A percentile compares a stretch with the other conserved stretches of the same genome.
Conservation (phyloP, 2,888 invertebrate genomes). For the Coleophora deauratella region DNA sequence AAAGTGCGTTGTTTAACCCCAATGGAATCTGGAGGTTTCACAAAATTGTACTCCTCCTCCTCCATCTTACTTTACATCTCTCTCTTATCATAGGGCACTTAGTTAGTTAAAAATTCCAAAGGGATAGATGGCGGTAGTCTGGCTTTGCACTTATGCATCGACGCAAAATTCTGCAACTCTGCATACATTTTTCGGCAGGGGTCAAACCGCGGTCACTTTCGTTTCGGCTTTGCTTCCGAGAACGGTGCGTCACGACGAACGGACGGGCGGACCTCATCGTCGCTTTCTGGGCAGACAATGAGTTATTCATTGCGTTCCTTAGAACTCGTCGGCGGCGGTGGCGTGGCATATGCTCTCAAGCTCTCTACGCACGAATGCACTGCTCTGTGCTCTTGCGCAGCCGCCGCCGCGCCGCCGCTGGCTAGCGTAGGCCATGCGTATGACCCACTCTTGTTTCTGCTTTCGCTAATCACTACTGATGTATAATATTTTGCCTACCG, state of each 20-base stretch:
- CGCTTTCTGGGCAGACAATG: conserved; percentile 39
- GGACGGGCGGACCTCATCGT: conserved; percentile 26
- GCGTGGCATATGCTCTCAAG: conserved; percentile 52
- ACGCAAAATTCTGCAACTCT: neutral
- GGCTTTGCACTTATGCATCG: too few relatives aligned
- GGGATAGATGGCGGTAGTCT: too few relatives aligned
- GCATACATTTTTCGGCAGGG: too few relatives aligned
- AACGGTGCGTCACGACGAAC: conserved; percentile 69
- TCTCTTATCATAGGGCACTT: too few relatives aligned
- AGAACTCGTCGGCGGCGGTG: conserved; percentile 36
- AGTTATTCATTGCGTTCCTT: conserved; percentile 71
- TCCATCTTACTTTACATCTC: too few relatives aligned
- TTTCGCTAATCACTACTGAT: conserved; percentile 4
- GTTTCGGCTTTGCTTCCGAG: conserved; percentile 29
- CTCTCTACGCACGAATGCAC: conserved; percentile 67
- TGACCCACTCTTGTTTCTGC: conserved; percentile 49
- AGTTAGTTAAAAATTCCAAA: too few relatives aligned
- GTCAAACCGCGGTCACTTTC: neutral
- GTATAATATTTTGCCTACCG: too few relatives aligned
- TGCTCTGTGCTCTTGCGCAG: conserved; percentile 19
- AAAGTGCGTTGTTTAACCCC: neutral
- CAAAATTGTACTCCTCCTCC: too few relatives aligned
- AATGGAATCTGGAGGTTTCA: too few relatives aligned
- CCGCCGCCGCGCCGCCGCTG: conserved; percentile 24
- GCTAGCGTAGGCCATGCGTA: conserved; percentile 35